Evolutionary conservation across 2,888 invertebrate genomes (phyloP).

Genomic region (Chymomyza amoena): DNA sequence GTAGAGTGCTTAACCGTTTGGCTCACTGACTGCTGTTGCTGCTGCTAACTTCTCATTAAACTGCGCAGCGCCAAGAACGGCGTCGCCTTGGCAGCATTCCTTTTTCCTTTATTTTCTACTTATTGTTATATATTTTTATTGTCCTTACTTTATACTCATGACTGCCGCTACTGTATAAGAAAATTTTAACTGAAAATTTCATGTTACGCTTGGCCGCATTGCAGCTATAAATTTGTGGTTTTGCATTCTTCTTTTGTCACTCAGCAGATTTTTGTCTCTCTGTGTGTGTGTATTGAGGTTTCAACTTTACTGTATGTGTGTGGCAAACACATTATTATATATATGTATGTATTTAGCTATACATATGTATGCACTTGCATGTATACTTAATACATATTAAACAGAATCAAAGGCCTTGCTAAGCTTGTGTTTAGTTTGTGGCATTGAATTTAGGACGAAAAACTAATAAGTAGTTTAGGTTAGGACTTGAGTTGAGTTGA

Average conservation of each 20-base stretch:
- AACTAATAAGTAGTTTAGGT: not conserved
- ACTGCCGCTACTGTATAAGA: conserved; percentile 26
- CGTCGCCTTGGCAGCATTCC: conserved; percentile 42
- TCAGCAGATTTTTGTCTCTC: not conserved
- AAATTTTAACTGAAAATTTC: conserved; percentile 36
- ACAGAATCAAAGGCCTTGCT: not conserved
- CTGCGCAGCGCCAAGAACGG: conserved; percentile 1
- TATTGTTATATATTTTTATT: conserved; percentile 62
- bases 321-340: not conserved
- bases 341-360: too few species aligned
- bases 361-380: not conserved
- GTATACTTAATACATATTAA: not conserved
- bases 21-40: too few species aligned
- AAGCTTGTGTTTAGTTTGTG: not conserved
- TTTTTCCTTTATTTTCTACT: conserved; percentile 24
- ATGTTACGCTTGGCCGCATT: conserved; percentile 60
- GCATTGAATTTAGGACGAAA: not conserved
- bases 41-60: not conserved
- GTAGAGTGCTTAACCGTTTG: not conserved
- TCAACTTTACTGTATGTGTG: not conserved
- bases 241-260: conserved; percentile 37
- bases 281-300: conserved; percentile 4
- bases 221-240: conserved; percentile 64
- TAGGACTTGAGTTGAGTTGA: not conserved
- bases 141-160: conserved; percentile 48